Evolutionary conservation across 2,888 invertebrate species (phyloP).

Genomic region (Celastrina argiolus): DNA sequence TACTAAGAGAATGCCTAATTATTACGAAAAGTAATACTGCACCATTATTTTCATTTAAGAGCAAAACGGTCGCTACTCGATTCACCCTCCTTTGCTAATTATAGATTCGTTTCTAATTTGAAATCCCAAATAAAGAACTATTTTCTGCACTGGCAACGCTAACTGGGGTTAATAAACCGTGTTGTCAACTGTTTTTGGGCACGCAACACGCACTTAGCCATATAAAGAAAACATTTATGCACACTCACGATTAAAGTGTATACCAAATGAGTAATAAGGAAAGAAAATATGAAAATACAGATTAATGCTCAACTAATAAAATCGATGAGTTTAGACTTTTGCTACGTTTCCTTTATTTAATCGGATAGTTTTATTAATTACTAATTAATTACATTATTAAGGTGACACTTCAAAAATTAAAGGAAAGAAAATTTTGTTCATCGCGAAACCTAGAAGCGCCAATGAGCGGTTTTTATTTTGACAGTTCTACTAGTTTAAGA

Average conservation of each 20-base stretch:
- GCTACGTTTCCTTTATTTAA: background rate
- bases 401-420: too few relatives aligned
- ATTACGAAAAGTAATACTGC: too few relatives aligned
- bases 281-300: conserved; percentile 3
- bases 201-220: background rate
- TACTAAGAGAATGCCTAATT: background rate
- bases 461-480: too few relatives aligned
- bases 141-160: background rate
- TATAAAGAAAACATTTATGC: background rate
- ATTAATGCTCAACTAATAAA: background rate
- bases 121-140: background rate
- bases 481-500: too few relatives aligned
- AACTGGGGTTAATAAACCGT: background rate
- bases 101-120: background rate
- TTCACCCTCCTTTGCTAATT: background rate
- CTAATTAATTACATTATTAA: too few relatives aligned
- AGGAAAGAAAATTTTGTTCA: too few relatives aligned
- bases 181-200: background rate
- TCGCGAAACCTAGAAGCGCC: too few relatives aligned
- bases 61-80: background rate
- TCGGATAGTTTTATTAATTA: too few relatives aligned
- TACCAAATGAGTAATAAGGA: background rate
- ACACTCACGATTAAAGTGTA: background rate
- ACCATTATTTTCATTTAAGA: background rate
- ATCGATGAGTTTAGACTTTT: background rate